Conservation (phyloP, 2,797 vertebrate genomes). For the Sphaeramia orbicularis region DNA sequence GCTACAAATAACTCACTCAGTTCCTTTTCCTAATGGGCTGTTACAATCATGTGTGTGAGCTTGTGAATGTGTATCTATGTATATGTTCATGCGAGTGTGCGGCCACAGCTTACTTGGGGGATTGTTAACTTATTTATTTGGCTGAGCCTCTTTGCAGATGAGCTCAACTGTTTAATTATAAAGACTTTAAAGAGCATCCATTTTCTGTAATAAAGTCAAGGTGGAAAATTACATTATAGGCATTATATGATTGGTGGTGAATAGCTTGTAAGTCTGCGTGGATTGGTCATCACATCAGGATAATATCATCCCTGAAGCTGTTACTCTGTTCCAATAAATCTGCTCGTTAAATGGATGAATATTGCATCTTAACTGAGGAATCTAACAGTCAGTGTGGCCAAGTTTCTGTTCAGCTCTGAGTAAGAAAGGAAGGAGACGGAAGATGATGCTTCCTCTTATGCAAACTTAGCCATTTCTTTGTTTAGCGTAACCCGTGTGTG, state of each 20-base stretch:
- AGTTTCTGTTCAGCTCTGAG: conserved; percentile 66
- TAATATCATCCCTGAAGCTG: conserved; percentile 6
- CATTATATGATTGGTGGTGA: conserved; percentile 1
- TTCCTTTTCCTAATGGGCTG: conserved; percentile 33
- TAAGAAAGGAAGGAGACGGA: conserved; percentile 55
- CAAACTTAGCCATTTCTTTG: conserved; percentile 47
- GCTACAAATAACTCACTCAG: conserved; percentile 29
- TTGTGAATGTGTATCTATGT: conserved; percentile 9
- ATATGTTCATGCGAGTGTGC: conserved; percentile 2
- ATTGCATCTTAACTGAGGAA: neutral
- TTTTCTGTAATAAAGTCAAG: conserved; percentile 23
- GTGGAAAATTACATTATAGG: conserved; percentile 29
- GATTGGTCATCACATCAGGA: conserved; percentile 14
- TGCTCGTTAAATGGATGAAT: conserved; percentile 12
- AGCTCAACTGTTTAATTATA: conserved; percentile 55
- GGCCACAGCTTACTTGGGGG: conserved; percentile 22
- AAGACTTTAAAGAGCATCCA: conserved; percentile 24
- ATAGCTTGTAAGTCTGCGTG: conserved; percentile 9
- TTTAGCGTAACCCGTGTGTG: conserved; percentile 21
- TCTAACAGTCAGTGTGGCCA: neutral
- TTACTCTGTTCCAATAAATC: conserved; percentile 22
- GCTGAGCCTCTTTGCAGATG: conserved; percentile 35
- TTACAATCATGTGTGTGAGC: conserved; percentile 23
- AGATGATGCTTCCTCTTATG: conserved; percentile 70
- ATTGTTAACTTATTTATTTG: conserved; percentile 54